These are phyloP conservation scores for Bradysia coprophila DNA, from an alignment of 1,140 invertebrate genomes.

Conservation along the genomic window DNA sequence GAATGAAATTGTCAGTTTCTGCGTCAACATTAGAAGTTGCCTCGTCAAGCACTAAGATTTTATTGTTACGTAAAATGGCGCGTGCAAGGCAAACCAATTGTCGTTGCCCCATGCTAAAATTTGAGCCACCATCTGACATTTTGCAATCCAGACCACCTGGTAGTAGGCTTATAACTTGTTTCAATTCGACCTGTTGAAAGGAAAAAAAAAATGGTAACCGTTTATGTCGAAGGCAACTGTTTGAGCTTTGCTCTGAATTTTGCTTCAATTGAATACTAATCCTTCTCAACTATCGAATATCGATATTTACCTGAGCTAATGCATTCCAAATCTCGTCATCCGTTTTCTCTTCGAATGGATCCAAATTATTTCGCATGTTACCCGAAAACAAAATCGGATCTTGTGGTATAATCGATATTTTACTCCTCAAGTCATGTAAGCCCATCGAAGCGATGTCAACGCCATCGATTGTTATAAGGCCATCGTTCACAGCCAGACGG, in stretches of 20 bases:
- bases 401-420: constrained; percentile 52
- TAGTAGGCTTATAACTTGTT: constrained; percentile 30
- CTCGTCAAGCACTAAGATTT: constrained; percentile 38
- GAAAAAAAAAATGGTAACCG: neutral
- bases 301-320: constrained; percentile 38
- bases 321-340: constrained; percentile 50
- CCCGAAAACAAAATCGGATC: constrained; percentile 50
- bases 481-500: constrained; percentile 27
- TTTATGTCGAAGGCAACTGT: neutral
- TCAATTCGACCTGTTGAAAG: constrained; percentile 22
- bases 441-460: constrained; percentile 31
- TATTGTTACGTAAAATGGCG: constrained; percentile 31
- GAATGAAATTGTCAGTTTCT: constrained; percentile 35
- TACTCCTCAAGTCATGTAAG: constrained; percentile 34
- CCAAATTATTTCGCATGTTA: constrained; percentile 43
- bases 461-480: constrained; percentile 36
- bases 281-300: neutral
- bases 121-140: constrained; percentile 38
- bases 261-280: neutral
- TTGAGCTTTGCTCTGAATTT: neutral
- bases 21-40: constrained; percentile 39
- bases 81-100: constrained; percentile 35
- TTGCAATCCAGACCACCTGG: constrained; percentile 34
- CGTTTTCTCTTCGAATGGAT: constrained; percentile 36
- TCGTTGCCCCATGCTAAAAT: constrained; percentile 52